Evolutionary conservation across 2,113 vertebrate genomes (phyloP).

Genomic region (Hemichromis elongatus): DNA sequence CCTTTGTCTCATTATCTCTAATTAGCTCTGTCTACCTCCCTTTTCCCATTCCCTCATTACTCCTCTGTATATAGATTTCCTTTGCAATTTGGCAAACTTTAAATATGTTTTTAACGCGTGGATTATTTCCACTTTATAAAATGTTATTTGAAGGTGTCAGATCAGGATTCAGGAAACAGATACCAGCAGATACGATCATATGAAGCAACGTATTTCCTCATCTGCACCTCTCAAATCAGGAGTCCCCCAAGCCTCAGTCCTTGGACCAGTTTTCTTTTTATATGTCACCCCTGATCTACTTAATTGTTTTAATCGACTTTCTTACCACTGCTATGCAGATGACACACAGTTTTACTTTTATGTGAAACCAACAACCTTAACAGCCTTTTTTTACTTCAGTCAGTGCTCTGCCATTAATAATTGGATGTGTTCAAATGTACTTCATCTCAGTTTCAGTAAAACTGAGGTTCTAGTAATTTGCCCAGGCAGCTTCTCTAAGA

Average conservation of each 20-base stretch:
- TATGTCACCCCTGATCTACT: background rate
- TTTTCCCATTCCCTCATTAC: no score
- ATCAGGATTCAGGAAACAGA: background rate
- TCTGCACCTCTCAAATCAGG: background rate
- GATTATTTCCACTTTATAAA: background rate
- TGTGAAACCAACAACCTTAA: background rate
- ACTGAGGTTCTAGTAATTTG: background rate
- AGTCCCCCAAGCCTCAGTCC: background rate
- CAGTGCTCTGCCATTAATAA: background rate
- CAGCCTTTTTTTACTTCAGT: background rate
- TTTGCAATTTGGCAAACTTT: background rate
- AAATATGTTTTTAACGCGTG: background rate
- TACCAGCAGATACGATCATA: background rate
- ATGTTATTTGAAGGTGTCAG: background rate
- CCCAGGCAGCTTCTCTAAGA: fast-evolving
- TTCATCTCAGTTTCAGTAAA: fast-evolving
- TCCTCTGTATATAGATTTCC: no score
- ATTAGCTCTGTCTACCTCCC: no score
- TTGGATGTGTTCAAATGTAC: background rate
- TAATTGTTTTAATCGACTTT: background rate
- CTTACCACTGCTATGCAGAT: fast-evolving
- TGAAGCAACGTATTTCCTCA: background rate
- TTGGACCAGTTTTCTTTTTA: background rate
- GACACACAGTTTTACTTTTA: background rate
- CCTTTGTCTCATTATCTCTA: no score